Base-by-base conservation (phyloP, 2,888 invertebrate species). In the Schrankia costaestrigalis region DNA sequence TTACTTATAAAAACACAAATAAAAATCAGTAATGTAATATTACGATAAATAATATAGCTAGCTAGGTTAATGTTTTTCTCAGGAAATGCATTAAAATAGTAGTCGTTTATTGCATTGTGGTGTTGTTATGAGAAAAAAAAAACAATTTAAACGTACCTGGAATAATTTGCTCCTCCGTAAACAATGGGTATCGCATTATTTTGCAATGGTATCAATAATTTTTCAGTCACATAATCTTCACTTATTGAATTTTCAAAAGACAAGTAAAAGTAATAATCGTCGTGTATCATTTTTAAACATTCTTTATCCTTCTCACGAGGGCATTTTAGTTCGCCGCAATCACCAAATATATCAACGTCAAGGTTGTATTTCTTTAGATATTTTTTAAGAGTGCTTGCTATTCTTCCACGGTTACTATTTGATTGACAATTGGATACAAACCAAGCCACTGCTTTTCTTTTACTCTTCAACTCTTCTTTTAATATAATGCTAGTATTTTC, bases 101-200 rank as follows among this genome's bases (percentile, higher is more conserved):
- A n/a, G n/a, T n/a, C n/a, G n/a, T n/a, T n/a, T n/a, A n/a, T n/a
- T n/a, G n/a, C n/a, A n/a, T n/a, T n/a, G n/a, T n/a, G n/a, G n/a
- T n/a, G n/a, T n/a, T n/a, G n/a, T n/a, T n/a, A n/a, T n/a, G n/a
- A n/a, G n/a, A n/a, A n/a, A 17, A 17, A 3, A 5, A 17, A 17
- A 17, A 3, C 3, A 21, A 21, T 11, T 17, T 7, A 2, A 15
- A 41, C 39, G 47, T 52, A 74, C 76, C 73, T 61, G 9, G 67
- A 47, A 46, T 78, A 76, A 39, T 78, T 63, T 26, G 90, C 90
- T 18, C 89, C 90, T 9, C 93, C 93, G 76, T 89, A 92, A n/a
- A 92, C 93, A 21, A 93, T 90, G 0, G 93, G 93, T n/a, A 93
- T 74, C 6, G 91, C 85, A 56, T 90, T 85, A 69, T 83, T 56